Evolutionary conservation across 2,113 vertebrate genomes (phyloP), one percentile per base, ranked within the genome.

Genomic region (Toxotes jaculatrix): DNA sequence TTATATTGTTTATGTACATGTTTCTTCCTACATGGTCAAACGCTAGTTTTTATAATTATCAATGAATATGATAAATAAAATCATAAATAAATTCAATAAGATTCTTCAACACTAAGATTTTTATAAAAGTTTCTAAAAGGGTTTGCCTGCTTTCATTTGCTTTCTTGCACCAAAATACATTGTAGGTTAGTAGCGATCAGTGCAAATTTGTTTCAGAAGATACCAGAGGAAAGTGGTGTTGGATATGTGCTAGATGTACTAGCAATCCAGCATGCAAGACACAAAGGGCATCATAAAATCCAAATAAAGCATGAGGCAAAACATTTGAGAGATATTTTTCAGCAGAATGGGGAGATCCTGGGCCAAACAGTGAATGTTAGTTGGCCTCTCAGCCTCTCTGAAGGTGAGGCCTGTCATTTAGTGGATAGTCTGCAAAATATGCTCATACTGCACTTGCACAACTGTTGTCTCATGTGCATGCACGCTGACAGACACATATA

Each of bases 391-490:
- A 62, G 62, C 78, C 7, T 8, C 38, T 72, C 14, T 13, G 55
- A 78, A 66, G 21, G 21, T 43, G 55, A 76, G 32, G 38, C 74
- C 31, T n/a, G 60, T 72, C 51, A 75, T n/a, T 87, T 62, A 53
- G 55, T 64, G 43, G 62, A 49, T 66, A 5, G 19, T 61, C 62
- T 72, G 17, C 31, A 67, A 73, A 61, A 84, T 42, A 47, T 9
- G 17, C 65, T 69, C 38, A 14, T 43, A 71, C 70, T 81, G 51
- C 34, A 74, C n/a, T 12, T 45, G 40, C 38, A 95, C 96, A 96
- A 96, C 95, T 92, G 88, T 94, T 95, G 95, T 90, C 95, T 95
- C 93, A 94, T 95, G 95, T 76, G 53, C 65, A 67, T 23, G 51
- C 60, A 42, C 66, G 64, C 74, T 86, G 78, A 79, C 79, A 68